Evolutionary conservation across 2,797 vertebrate species (phyloP).

Genomic region (Poecilia wingei): DNA sequence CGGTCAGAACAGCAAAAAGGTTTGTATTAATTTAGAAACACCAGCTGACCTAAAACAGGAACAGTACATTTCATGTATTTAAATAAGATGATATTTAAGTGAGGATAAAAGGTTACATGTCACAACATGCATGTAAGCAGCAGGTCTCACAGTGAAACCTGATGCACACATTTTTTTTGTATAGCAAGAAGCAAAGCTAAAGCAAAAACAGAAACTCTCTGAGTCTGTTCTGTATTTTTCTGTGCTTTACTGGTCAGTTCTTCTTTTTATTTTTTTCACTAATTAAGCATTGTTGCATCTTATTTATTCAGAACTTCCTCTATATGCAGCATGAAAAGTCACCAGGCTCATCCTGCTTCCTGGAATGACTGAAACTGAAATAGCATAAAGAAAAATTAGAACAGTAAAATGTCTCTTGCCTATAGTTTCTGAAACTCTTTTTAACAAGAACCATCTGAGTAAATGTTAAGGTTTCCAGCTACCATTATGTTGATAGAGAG

Average conservation of each 20-base stretch:
- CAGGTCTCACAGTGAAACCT: background rate
- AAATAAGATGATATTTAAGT: background rate
- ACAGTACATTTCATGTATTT: background rate
- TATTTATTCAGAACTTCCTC: background rate
- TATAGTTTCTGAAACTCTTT: background rate
- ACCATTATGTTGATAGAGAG: background rate
- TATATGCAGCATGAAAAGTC: conserved; percentile 10
- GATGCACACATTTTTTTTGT: background rate
- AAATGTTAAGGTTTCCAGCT: background rate
- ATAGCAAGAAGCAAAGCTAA: background rate
- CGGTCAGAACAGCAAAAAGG: background rate
- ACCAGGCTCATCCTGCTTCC: background rate
- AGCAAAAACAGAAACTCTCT: background rate
- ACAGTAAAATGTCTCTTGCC: background rate
- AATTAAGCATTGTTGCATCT: background rate
- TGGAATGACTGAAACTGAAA: background rate
- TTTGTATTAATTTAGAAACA: background rate
- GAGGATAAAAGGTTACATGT: background rate
- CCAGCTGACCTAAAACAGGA: background rate
- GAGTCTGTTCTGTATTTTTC: background rate
- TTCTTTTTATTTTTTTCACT: background rate
- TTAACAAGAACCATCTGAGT: background rate
- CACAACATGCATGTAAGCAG: background rate
- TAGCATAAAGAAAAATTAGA: background rate
- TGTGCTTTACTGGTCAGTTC: background rate